Base-by-base conservation (phyloP, 1,140 invertebrate species). In the Neuroterus valhalla region DNA sequence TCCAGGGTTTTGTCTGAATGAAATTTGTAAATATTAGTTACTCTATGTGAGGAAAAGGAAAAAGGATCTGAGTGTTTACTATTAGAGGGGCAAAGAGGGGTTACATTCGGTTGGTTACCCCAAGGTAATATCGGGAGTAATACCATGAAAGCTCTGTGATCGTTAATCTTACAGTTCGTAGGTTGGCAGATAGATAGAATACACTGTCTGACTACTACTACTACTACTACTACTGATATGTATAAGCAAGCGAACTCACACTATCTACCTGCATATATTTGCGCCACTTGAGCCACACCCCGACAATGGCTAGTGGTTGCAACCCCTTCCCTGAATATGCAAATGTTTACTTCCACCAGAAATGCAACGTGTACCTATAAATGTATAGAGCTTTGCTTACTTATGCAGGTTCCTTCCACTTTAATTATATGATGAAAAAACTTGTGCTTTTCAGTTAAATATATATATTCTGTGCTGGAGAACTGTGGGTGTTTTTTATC, bases 61-160 rank as follows among this genome's bases (percentile, higher is more conserved):
- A 3, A 2, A 2, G 3, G 12, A 62, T 2, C 15, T 62, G 15
- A 15, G 31, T 15, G 26, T 48, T 48, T 15, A 5, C 15, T 48
- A 48, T 48, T 48, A 48, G 43, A 74, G 31, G 43, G 17, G 26
- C 8, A 43, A 50, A 38, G 26, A 45, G 43, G n/a, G 44, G 5
- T 6, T 38, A 17, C 66, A 67, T 46, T 50, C 31, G 38, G 44
- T 48, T 68, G 21, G 62, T 50, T 62, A 69, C 26, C 50, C 48
- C 38, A 62, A 55, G 66, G 66, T 74, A 74, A 74, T 74, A 74
- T 3, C 45, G 69, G 43, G 72, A 62, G 66, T 74, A 74, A 74
- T 74, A 74, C 10, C 45, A 74, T 52, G 72, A 62, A 62, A 62
- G 21, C 55, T 62, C 31, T 31, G 26, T 12, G 55, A 31, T 62